Evolutionary conservation across 2,113 vertebrate genomes (phyloP), one percentile per base, ranked within the genome.

Genomic region (Saimiri boliviensis): DNA sequence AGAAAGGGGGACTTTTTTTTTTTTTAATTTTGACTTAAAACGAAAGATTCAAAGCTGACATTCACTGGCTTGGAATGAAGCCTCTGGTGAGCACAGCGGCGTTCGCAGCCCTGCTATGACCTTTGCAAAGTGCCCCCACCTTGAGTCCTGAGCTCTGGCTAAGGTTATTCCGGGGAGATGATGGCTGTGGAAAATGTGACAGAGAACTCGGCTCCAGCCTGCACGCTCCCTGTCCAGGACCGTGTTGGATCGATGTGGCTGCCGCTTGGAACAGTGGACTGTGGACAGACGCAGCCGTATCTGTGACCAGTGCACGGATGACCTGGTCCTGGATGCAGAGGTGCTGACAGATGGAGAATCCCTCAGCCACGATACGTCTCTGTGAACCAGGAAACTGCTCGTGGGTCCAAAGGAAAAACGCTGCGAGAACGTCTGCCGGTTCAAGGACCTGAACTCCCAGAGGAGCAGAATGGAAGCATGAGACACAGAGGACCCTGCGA

Each of bases 401-500:
- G 95, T 1, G 98, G 97, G 93, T 17, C 49, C 49, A 52, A 5
- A 52, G 58, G 25, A 60, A 60, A 60, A 60, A 2, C 4, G 10
- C 58, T 27, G 27, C 1, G 96, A 27, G 58, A 27, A 98, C 32
- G 91, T 98, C 90, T 98, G 97, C 81, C 95, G 93, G 0, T 98
- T 98, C 81, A 95, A 96, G 89, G 96, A 98, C 80, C 93, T 91
- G 95, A 95, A 97, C 11, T 86, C 94, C 79, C 76, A 85, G 40
- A 76, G 0, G 0, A 96, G 58, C 27, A 47, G 80, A 96, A 95
- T 17, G 93, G 49, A 92, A 98, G 54, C 97, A 76, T 92, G 80
- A 97, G 98, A 27, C 96, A 98, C n/a, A 93, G 96, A 97, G 97
- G 98, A 88, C 96, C 97, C 0, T 98, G 97, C 73, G 96, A 98